Evolutionary conservation across 2,113 vertebrate genomes (phyloP).

Genomic region (Empidonax alnorum): DNA sequence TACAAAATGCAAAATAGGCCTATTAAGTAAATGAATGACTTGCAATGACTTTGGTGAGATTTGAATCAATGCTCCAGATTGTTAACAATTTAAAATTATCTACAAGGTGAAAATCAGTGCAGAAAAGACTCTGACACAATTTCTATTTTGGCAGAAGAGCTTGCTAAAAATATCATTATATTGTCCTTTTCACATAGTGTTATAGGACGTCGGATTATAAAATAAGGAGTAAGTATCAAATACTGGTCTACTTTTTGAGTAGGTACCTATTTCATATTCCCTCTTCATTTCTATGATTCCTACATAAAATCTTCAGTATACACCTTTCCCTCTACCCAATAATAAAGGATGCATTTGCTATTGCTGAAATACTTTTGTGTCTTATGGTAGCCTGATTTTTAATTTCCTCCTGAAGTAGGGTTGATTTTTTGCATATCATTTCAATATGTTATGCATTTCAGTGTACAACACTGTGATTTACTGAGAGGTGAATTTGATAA

Average conservation of each 20-base stretch:
- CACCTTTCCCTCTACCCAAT: not conserved
- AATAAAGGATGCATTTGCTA: not conserved
- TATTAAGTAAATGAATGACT: conserved; percentile 29
- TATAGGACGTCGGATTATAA: conserved; percentile 47
- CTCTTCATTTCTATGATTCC: not conserved
- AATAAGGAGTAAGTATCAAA: not conserved
- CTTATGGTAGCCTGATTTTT: not conserved
- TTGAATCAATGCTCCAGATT: conserved; percentile 50
- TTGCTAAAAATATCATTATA: conserved; percentile 51
- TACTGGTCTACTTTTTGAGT: not conserved
- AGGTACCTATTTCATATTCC: not conserved
- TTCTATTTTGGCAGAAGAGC: conserved; percentile 33
- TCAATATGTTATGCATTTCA: not conserved
- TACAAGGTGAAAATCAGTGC: conserved; percentile 55
- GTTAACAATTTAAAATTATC: conserved; percentile 38
- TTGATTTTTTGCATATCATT: not conserved
- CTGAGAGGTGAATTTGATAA: not conserved
- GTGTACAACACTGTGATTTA: not conserved
- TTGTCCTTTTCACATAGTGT: conserved; percentile 12
- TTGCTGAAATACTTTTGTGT: not conserved
- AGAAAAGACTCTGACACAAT: conserved; percentile 44
- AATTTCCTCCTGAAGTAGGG: not conserved
- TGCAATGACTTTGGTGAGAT: conserved; percentile 40
- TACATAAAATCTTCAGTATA: not conserved
- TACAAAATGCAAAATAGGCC: conserved; percentile 5